A percentile compares a stretch with the other conserved stretches of the same genome.
These are phyloP conservation scores for Tubulanus polymorphus DNA, from an alignment of 2,888 invertebrate genomes.

Conservation along the genomic window DNA sequence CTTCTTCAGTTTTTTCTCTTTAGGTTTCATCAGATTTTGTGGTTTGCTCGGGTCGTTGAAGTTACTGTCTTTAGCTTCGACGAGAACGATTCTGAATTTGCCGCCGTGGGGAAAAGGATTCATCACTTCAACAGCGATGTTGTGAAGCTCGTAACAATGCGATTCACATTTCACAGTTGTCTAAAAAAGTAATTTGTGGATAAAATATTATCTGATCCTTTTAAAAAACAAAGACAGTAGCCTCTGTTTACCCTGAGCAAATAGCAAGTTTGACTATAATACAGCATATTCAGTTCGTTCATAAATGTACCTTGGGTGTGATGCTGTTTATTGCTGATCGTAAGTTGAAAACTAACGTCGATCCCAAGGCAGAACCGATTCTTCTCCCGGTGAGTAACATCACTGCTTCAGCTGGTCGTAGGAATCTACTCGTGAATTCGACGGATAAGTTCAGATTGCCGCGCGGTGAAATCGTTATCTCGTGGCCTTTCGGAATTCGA, in stretches of 20 bases:
- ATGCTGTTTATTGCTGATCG: slow-evolving; percentile 41
- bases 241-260: too few relatives aligned
- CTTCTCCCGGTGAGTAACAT: slow-evolving; percentile 45
- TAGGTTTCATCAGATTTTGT: slow-evolving; percentile 23
- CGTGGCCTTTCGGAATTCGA: slow-evolving; percentile 41
- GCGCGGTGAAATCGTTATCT: slow-evolving; percentile 43
- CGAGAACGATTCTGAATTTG: slow-evolving; percentile 43
- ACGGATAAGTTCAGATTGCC: slow-evolving; percentile 33
- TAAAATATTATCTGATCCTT: too few relatives aligned
- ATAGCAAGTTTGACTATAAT: too few relatives aligned
- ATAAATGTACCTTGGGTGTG: slow-evolving; percentile 40
- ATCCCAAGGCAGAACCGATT: slow-evolving; percentile 42
- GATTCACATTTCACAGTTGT: slow-evolving; percentile 39
- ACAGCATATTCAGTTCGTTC: too few relatives aligned
- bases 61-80: slow-evolving; percentile 33
- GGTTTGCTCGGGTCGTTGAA: slow-evolving; percentile 10
- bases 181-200: too few relatives aligned
- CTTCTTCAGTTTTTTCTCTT: slow-evolving; percentile 22
- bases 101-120: slow-evolving; percentile 49
- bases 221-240: too few relatives aligned
- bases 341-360: slow-evolving; percentile 48
- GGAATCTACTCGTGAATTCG: slow-evolving; percentile 39
- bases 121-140: slow-evolving; percentile 35
- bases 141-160: slow-evolving; percentile 47
- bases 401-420: slow-evolving; percentile 46